A percentile compares a stretch with the other conserved stretches of the same genome.
phyloP scores from a whole-genome alignment of 2,113 vertebrate species.

The Actinemys pallida region DNA sequence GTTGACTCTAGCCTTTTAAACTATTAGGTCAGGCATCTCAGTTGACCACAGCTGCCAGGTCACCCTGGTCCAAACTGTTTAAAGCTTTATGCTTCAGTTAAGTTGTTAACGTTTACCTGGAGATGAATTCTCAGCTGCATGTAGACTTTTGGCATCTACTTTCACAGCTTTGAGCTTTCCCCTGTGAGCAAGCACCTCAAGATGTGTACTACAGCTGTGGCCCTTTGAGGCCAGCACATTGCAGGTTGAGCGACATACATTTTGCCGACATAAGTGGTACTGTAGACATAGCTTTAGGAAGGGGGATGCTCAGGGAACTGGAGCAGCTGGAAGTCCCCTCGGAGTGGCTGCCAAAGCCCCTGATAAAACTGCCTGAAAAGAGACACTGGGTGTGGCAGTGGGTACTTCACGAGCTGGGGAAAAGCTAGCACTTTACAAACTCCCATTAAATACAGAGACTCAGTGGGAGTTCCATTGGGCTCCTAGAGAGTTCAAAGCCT shows the following conservation, averaged over 20 bases:
- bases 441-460: background rate
- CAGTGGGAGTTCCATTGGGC: background rate
- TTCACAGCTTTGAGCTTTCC: accelerated
- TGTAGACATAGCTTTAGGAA: too few species aligned
- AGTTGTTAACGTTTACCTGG: background rate
- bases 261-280: too few species aligned
- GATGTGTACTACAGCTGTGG: background rate
- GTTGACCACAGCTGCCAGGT: background rate
- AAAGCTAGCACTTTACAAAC: background rate
- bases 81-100: background rate
- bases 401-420: too few species aligned
- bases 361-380: too few species aligned
- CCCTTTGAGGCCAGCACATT: too few species aligned
- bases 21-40: background rate
- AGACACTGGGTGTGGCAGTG: too few species aligned
- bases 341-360: too few species aligned
- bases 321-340: too few species aligned
- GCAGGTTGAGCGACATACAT: too few species aligned
- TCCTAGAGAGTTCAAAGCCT: background rate
- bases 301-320: too few species aligned
- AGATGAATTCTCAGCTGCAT: background rate
- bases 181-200: background rate
- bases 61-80: background rate
- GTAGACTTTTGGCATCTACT: background rate
- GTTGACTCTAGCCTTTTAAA: background rate